Percentiles rank a stretch among this genome's conserved stretches.
These are phyloP conservation scores for Phania funesta DNA, from an alignment of 2,888 invertebrate species.

Conservation along the genomic window DNA sequence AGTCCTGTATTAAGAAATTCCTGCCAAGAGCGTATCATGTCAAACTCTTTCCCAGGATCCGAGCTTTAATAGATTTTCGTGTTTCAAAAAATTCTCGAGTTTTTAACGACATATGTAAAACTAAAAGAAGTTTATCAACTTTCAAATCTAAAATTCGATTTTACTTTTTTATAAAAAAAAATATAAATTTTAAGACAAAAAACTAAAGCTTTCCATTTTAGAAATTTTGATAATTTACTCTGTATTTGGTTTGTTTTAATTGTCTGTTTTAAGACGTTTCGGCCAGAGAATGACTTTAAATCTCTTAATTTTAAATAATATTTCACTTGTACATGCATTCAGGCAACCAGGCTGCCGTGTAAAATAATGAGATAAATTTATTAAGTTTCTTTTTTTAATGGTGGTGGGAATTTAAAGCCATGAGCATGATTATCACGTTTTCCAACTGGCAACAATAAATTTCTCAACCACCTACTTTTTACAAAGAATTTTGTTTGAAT, in stretches of 20 bases:
- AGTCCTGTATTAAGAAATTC: no score
- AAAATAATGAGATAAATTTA: neutral
- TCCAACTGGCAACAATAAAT: slow-evolving; percentile 49
- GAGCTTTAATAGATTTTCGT: no score
- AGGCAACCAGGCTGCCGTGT: slow-evolving; percentile 4
- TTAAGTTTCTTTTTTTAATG: neutral
- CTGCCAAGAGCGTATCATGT: no score
- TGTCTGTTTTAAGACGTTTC: slow-evolving; percentile 12
- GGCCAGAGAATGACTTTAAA: neutral
- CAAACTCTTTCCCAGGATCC: no score
- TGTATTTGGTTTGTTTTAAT: neutral
- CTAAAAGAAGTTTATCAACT: no score
- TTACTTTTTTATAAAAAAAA: no score
- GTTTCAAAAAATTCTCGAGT: no score
- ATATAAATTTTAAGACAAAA: no score
- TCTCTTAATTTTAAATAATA: slow-evolving; percentile 31
- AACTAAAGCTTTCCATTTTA: neutral
- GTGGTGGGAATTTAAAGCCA: slow-evolving; percentile 44
- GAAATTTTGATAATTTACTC: neutral
- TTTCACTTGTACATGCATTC: neutral
- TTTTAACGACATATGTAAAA: no score
- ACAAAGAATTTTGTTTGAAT: slow-evolving; percentile 51
- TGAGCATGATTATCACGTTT: slow-evolving; percentile 57
- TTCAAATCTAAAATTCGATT: no score
- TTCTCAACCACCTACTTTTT: slow-evolving; percentile 66